These are phyloP conservation scores for Halichoerus grypus DNA, from an alignment of 2,113 vertebrate species.

Conservation along the genomic window DNA sequence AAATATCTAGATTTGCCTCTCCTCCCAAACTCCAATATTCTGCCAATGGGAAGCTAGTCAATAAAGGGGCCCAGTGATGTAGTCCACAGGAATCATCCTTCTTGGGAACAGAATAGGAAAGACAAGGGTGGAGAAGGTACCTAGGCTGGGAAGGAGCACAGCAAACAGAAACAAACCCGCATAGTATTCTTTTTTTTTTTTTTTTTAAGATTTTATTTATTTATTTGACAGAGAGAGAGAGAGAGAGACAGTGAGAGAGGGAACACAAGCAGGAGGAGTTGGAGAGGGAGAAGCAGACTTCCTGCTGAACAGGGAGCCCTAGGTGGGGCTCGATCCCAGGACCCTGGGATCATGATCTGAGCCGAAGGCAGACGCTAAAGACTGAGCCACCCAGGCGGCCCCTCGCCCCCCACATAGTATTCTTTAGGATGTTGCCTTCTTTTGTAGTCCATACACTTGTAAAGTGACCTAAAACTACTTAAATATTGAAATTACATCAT, in stretches of 20 bases:
- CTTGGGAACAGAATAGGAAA: background rate
- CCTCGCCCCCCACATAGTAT: background rate
- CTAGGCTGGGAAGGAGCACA: background rate
- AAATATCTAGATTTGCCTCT: conserved; percentile 23
- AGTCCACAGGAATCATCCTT: background rate
- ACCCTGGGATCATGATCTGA: no score
- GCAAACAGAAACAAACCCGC: background rate
- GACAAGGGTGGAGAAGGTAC: background rate
- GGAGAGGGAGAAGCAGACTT: no score
- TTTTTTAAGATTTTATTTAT: no score
- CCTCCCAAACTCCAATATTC: background rate
- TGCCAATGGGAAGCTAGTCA: background rate
- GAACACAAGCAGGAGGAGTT: no score
- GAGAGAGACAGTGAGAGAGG: no score
- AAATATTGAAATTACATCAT: background rate
- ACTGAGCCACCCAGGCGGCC: no score
- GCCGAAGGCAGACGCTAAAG: no score
- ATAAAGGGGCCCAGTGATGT: background rate
- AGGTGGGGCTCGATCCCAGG: no score
- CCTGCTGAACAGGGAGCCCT: no score
- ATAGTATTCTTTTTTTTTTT: background rate
- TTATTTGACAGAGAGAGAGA: no score
- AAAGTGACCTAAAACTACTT: background rate
- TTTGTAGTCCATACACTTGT: background rate
- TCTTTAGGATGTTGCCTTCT: background rate